Base-by-base conservation (phyloP, 2,797 vertebrate genomes). In the Nothura maculosa region DNA sequence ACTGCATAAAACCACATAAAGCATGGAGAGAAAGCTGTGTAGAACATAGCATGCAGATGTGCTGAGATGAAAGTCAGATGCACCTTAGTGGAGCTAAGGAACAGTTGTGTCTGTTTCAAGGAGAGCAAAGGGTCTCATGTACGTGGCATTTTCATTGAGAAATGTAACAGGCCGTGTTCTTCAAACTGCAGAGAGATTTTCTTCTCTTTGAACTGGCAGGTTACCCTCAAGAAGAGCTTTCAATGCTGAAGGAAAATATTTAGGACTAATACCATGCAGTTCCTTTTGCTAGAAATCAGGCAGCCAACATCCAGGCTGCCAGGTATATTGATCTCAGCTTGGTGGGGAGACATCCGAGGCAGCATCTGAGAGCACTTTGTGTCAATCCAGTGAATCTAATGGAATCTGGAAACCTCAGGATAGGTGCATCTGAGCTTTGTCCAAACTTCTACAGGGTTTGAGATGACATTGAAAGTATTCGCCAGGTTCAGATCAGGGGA, bases 31-130 rank as follows among this genome's bases (percentile, higher is more conserved):
- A 81, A 81, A 48, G 43, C n/a, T 9, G 19, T 61, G 47, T 63
- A 63, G 85, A 52, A 69, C 83, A 47, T 55, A 52, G 88, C 60
- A 47, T 58, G 60, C 90, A 86, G 85, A 92, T 94, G 90, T 91
- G 88, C 85, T 55, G 86, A 79, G 77, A 91, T 79, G 93, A 91
- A 83, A 88, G 85, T 83, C 92, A 91, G 92, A 93, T 93, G 90
- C 72, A 70, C 62, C 48, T 50, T 12, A 22, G 40, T 1, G 1
- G 54, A 81, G 80, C 66, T 54, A 13, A 58, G 66, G 40, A 93
- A 6, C 52, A 36, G 79, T 28, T 25, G 2, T 54, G 85, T 82
- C 73, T 68, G 58, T 34, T 82, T 81, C 45, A 22, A 48, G 85
- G 90, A 84, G 80, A 94, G 77, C 70, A 79, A 68, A 68, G 48